Conservation (phyloP, 1,140 invertebrate genomes). For the Doryteuthis pealeii region DNA sequence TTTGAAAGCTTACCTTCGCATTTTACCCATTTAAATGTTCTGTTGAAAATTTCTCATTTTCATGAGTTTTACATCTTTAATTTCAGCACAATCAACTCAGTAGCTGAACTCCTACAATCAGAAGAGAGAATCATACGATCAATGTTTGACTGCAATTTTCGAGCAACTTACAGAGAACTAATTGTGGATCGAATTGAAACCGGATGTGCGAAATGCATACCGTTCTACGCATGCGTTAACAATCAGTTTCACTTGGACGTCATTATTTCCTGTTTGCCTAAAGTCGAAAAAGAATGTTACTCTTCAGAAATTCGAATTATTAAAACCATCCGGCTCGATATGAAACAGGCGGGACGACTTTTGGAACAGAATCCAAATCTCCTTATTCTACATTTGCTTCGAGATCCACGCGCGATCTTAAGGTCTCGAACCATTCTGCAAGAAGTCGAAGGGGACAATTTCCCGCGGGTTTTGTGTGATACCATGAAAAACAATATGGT, state of each 20-base stretch:
- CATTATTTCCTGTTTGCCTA: slow-evolving; percentile 5
- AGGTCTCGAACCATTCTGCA: slow-evolving; percentile 1
- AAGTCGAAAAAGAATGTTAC: slow-evolving; percentile 11
- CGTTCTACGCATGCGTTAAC: not conserved
- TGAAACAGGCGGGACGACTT: not conserved
- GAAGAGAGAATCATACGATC: too few relatives aligned
- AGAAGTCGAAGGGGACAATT: too few relatives aligned
- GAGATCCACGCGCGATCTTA: slow-evolving; percentile 21
- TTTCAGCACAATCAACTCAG: too few relatives aligned
- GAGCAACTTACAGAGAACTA: not conserved
- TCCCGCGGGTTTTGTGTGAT: not conserved
- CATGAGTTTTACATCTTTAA: too few relatives aligned
- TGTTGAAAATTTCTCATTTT: too few relatives aligned
- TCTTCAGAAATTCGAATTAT: slow-evolving; percentile 3
- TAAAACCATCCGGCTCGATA: slow-evolving; percentile 21
- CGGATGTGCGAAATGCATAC: not conserved
- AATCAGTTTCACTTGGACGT: not conserved
- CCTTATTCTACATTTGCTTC: slow-evolving; percentile 19
- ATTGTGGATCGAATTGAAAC: not conserved
- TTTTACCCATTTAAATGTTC: too few relatives aligned
- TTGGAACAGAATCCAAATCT: slow-evolving; percentile 8
- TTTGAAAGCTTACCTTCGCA: too few relatives aligned
- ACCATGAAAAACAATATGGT: not conserved
- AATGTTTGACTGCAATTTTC: not conserved
- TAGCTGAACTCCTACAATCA: too few relatives aligned